Percentiles rank a stretch among this genome's conserved stretches.
phyloP scores from a whole-genome alignment of 2,113 vertebrate genomes.

The sheep (Ovis aries) region ARS-UI_Ramb_v3.0 NC_056057.1:9118501-9119000 shows the following conservation, averaged over 20 bases:
- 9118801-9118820: slow-evolving; percentile 83
- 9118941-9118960: slow-evolving; percentile 7
- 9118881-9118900: slow-evolving; percentile 69
- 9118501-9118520: not conserved
- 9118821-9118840: slow-evolving; percentile 77
- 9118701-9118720: slow-evolving; percentile 49
- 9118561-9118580: not conserved
- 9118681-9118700: slow-evolving; percentile 26
- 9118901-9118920: slow-evolving; percentile 62
- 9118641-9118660: not conserved
- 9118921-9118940: slow-evolving; percentile 6
- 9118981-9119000: slow-evolving; percentile 36
- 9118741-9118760: slow-evolving; percentile 79
- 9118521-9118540: not conserved
- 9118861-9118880: slow-evolving; percentile 79
- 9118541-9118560: not conserved
- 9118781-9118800: slow-evolving; percentile 82
- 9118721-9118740: slow-evolving; percentile 42
- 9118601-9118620: slow-evolving; percentile 6
- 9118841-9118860: slow-evolving; percentile 73
- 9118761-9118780: slow-evolving; percentile 75
- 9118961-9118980: not conserved
- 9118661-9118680: slow-evolving; percentile 32
- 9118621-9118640: not conserved
- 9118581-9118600: not conserved